A percentile compares a stretch with the other conserved stretches of the same genome.
Conservation (phyloP, 2,888 invertebrate genomes). For the Tromatobia lineatoria region DNA sequence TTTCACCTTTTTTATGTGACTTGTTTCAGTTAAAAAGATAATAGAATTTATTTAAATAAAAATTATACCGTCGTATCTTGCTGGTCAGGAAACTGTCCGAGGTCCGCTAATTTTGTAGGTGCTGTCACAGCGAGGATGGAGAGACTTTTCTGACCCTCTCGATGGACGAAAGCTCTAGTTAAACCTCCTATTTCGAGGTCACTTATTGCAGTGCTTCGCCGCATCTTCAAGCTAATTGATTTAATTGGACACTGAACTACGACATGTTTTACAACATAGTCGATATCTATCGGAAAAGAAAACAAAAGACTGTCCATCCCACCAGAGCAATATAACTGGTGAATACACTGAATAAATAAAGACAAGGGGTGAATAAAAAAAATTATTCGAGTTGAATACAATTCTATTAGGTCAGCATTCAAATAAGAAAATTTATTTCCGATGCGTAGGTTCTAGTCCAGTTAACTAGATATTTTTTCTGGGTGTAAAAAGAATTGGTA, state of each 20-base stretch:
- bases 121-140: constrained; percentile 50
- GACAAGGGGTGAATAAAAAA: no score
- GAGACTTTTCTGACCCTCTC: constrained; percentile 4
- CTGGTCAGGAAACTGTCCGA: constrained; percentile 53
- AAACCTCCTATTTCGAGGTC: constrained; percentile 35
- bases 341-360: neutral
- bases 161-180: constrained; percentile 3
- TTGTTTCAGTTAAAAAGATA: neutral
- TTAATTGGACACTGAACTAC: neutral
- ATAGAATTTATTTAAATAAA: neutral
- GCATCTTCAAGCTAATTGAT: constrained; percentile 4
- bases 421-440: no score
- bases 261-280: neutral
- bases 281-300: neutral
- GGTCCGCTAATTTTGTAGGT: constrained; percentile 40
- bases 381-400: no score
- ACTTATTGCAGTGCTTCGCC: constrained; percentile 17
- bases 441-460: no score
- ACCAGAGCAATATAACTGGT: neutral
- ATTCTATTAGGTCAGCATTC: no score
- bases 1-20: no score
- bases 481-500: no score
- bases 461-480: no score
- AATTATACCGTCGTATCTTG: constrained; percentile 33
- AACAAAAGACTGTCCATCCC: neutral